Base-by-base conservation (phyloP, 2,113 vertebrate genomes). In the Poecilia latipinna region DNA sequence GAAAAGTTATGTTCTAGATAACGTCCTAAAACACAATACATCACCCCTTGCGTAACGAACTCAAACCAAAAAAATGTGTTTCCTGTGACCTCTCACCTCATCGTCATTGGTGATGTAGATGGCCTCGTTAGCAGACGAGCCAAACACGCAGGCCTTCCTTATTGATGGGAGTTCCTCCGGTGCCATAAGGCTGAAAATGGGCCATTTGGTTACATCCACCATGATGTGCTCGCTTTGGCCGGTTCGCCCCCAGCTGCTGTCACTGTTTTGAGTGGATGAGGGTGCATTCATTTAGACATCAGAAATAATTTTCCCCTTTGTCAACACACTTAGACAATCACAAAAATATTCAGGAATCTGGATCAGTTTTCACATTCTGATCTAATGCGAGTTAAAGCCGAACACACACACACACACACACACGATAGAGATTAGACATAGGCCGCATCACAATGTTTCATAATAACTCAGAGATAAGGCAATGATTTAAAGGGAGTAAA, bases 151-250 rank as follows among this genome's bases (percentile, higher is more conserved):
- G 0, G 96, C 97, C 68, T 97, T 97, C 65, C 94, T 90, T 81
- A 99, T 96, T 4, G 93, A 94, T 10, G 94, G 83, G 8, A 96
- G 91, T 69, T 98, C 97, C 80, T 97, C 96, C 15, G 95, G 91
- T 0, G 94, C 95, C 84, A 99, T 93, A 24, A 99, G 91, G 70
- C 96, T 97, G 88, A 99, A 99, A 70, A 99, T 93, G 7, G 98
- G 96, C 98, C 97, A 99, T 86, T 98, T 98, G 62, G 95, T 96
- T 28, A 98, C 95, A 83, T 99, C 98, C 93, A 98, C 96, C 97
- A 98, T 98, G 93, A 68, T 82, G 79, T 54, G 62, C 71, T 31
- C 29, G 67, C 29, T n/a, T 60, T 57, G 42, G 64, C 31, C 0
- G 10, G 54, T 4, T 1, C 29, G 63, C 5, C 10, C 10, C 22